A percentile compares a stretch with the other conserved stretches of the same genome.
Evolutionary conservation across 1,140 invertebrate species (phyloP).

Genomic region (Caenorhabditis elegans): DNA sequence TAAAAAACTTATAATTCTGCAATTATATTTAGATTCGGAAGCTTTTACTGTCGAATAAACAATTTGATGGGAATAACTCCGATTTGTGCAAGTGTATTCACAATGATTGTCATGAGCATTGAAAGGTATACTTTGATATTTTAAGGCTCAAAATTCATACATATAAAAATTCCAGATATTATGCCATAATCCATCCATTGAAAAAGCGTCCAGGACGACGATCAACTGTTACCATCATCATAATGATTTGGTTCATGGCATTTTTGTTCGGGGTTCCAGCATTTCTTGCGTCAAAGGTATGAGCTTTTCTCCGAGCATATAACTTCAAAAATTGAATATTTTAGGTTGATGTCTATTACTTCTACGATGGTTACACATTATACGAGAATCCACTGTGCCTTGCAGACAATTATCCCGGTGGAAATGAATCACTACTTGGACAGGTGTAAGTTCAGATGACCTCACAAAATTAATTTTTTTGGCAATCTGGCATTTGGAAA

Average conservation of each 20-base stretch:
- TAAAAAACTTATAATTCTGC: background rate
- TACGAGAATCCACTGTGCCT: slow-evolving; percentile 57
- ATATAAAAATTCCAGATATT: slow-evolving; percentile 74
- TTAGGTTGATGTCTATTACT: slow-evolving; percentile 74
- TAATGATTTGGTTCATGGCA: slow-evolving; percentile 80
- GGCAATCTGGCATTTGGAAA: background rate
- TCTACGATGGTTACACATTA: slow-evolving; percentile 50
- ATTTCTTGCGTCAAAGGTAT: slow-evolving; percentile 72
- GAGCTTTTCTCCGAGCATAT: background rate
- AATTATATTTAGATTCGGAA: slow-evolving; percentile 54
- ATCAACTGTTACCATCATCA: slow-evolving; percentile 77
- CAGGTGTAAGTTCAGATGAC: slow-evolving; percentile 33
- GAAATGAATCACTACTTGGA: slow-evolving; percentile 38
- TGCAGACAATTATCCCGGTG: slow-evolving; percentile 59
- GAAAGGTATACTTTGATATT: slow-evolving; percentile 51
- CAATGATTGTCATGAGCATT: slow-evolving; percentile 65
- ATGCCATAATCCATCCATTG: slow-evolving; percentile 85
- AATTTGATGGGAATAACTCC: slow-evolving; percentile 66
- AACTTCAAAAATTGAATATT: slow-evolving; percentile 68
- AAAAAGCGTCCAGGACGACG: slow-evolving; percentile 80
- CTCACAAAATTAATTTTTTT: no score
- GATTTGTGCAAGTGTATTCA: slow-evolving; percentile 65
- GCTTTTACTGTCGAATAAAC: slow-evolving; percentile 60
- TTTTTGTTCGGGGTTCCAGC: slow-evolving; percentile 79
- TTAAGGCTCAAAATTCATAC: background rate